Percentiles rank a stretch among this genome's conserved stretches.
These are phyloP conservation scores for Oscheius sp. DNA, from an alignment of 2,888 invertebrate species.

Conservation along the genomic window DNA sequence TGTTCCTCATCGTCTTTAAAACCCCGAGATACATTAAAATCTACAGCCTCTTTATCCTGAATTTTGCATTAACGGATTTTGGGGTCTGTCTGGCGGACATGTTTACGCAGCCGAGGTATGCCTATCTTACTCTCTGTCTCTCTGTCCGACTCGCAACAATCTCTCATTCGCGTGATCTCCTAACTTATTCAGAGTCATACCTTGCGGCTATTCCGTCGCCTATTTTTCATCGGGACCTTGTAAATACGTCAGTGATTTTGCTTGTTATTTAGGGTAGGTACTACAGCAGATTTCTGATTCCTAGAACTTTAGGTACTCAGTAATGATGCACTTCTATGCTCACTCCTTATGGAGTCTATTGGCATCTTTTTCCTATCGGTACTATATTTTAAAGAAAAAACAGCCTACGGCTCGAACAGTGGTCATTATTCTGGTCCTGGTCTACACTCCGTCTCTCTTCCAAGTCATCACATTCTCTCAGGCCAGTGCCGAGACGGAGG, in stretches of 20 bases:
- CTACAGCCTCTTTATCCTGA: constrained; percentile 47
- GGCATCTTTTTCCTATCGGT: constrained; percentile 27
- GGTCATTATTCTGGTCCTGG: neutral
- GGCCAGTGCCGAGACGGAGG: constrained; percentile 12
- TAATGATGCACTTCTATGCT: constrained; percentile 34
- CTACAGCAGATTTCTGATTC: neutral
- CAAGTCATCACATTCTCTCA: constrained; percentile 16
- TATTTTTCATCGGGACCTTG: constrained; percentile 34
- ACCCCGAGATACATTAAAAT: constrained; percentile 41
- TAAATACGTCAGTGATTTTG: constrained; percentile 16
- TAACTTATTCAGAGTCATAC: constrained; percentile 28
- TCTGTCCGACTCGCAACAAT: neutral
- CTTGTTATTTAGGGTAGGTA: constrained; percentile 30
- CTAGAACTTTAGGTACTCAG: constrained; percentile 8
- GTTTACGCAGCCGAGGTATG: constrained; percentile 45
- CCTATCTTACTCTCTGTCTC: neutral
- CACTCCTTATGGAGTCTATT: constrained; percentile 29
- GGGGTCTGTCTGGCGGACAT: constrained; percentile 47
- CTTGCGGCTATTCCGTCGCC: constrained; percentile 21
- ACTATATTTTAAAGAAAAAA: constrained; percentile 20
- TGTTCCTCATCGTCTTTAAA: constrained; percentile 28
- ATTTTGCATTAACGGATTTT: constrained; percentile 50
- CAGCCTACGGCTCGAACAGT: neutral
- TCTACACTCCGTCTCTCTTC: constrained; percentile 26
- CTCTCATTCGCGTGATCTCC: neutral